Conservation (phyloP, 2,113 vertebrate genomes). For the Xerus inauris region DNA sequence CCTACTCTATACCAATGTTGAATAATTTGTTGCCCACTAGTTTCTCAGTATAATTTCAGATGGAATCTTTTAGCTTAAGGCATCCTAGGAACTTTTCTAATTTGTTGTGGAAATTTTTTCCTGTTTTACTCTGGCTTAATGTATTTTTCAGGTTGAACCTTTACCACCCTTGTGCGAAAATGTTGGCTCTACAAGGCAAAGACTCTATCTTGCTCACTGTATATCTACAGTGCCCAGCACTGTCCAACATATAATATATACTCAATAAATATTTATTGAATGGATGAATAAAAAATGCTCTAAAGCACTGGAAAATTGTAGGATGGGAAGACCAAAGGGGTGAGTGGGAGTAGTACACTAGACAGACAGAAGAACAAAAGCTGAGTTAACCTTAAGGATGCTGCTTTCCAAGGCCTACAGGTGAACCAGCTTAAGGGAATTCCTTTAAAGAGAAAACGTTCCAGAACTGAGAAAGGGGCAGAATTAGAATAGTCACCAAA, state of each 20-base stretch:
- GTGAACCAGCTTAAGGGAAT: neutral
- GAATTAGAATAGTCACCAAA: neutral
- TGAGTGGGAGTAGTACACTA: neutral
- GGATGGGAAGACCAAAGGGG: neutral
- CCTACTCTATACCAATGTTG: neutral
- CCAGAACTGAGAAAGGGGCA: neutral
- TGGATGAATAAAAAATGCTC: neutral
- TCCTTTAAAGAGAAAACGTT: neutral
- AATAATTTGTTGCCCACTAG: neutral
- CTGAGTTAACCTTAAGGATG: neutral
- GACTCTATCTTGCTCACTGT: neutral
- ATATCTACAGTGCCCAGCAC: neutral
- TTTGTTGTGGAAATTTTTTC: neutral
- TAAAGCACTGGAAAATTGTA: neutral
- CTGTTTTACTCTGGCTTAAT: neutral
- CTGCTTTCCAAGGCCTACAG: neutral
- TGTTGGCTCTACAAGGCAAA: neutral
- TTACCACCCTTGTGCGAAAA: neutral
- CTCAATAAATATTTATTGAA: neutral
- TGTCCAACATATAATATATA: neutral
- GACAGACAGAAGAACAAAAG: neutral
- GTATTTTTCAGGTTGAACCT: conserved; percentile 14
- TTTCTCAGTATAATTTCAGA: neutral
- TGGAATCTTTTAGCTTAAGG: neutral
- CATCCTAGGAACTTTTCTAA: neutral